These are phyloP conservation scores for Myopa testacea DNA, from an alignment of 2,888 invertebrate genomes.

Conservation along the genomic window DNA sequence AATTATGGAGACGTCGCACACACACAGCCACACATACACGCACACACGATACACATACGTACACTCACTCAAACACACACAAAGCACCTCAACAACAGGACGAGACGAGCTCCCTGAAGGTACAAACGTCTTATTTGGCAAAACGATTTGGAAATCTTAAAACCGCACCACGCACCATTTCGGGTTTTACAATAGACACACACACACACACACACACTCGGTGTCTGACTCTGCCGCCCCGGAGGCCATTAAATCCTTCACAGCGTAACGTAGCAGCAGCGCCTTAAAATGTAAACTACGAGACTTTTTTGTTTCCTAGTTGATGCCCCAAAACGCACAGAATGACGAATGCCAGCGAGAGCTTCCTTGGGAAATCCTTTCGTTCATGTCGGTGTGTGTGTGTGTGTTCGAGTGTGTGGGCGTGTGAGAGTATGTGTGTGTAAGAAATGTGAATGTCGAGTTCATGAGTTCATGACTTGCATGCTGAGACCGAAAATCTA, in stretches of 20 bases:
- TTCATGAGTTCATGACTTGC: slow-evolving; percentile 23
- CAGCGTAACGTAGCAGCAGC: not conserved
- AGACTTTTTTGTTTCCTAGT: not conserved
- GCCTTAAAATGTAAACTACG: slow-evolving; percentile 14
- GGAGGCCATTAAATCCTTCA: slow-evolving; percentile 40
- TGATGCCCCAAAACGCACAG: not conserved
- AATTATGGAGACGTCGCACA: slow-evolving; percentile 21
- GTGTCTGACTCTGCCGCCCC: slow-evolving; percentile 7
- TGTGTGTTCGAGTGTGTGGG: not conserved
- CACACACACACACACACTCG: not conserved
- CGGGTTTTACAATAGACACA: slow-evolving; percentile 13
- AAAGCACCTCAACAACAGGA: not conserved
- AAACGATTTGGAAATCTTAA: slow-evolving; percentile 19
- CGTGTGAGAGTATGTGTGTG: not conserved
- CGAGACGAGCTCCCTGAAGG: slow-evolving; percentile 22
- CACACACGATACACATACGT: slow-evolving; percentile 15
- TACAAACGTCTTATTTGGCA: slow-evolving; percentile 34
- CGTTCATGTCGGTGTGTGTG: not conserved
- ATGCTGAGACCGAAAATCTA: slow-evolving; percentile 12
- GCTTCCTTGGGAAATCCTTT: slow-evolving; percentile 36
- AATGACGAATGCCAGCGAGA: slow-evolving; percentile 9
- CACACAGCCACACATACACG: not conserved
- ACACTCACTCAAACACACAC: not conserved
- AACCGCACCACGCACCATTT: slow-evolving; percentile 28
- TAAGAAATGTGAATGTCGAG: too few relatives aligned